phyloP scores from a whole-genome alignment of 1,140 invertebrate genomes.

The Brachionus koreanus region DNA sequence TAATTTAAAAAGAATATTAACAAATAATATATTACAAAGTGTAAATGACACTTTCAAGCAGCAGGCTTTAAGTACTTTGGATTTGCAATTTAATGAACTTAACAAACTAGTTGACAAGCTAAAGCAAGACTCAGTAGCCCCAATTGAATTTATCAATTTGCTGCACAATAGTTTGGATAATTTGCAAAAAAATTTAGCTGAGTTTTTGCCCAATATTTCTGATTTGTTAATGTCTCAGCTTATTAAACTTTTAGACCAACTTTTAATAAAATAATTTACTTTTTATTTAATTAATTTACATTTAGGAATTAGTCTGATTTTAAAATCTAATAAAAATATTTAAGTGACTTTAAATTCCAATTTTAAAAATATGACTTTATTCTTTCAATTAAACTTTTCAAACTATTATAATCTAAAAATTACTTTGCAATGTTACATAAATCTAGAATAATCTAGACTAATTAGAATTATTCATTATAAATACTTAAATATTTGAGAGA shows the following conservation, averaged over 20 bases:
- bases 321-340: background rate
- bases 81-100: background rate
- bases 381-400: background rate
- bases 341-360: background rate
- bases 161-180: background rate
- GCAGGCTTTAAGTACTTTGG: background rate
- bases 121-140: background rate
- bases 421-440: background rate
- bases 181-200: background rate
- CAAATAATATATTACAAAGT: background rate
- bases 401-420: background rate
- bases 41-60: background rate
- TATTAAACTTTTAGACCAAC: background rate
- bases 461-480: background rate
- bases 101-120: background rate
- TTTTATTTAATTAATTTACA: background rate
- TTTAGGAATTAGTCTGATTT: background rate
- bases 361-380: background rate
- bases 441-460: background rate
- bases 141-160: slow-evolving; percentile 2
- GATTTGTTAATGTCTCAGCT: background rate
- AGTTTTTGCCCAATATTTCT: slow-evolving; percentile 19
- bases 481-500: background rate
- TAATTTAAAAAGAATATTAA: background rate
- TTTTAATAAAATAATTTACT: background rate